Base-by-base conservation (phyloP, 2,888 invertebrate genomes). In the Aspidiotus destructor region DNA sequence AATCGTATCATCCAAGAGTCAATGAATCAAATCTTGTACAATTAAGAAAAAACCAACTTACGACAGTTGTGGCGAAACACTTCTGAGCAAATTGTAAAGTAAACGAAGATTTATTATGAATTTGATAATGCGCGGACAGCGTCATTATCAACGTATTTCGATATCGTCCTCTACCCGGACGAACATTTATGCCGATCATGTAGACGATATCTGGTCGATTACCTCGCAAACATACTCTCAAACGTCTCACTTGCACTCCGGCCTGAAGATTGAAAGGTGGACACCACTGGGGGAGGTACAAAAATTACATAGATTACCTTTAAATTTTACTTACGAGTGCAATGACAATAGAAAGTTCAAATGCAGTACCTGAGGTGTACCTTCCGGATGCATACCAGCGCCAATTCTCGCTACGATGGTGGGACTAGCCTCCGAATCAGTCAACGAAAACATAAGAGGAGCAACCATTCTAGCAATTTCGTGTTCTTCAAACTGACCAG, bases 401-500 rank as follows among this genome's bases (percentile, higher is more conserved):
- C 96, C 96, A 11, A 96, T 84, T 41, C 96, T 81, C 71, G 86
- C 85, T 55, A 85, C 81, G 11, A 91, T 79, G 6, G 88, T 86
- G 64, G 90, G 86, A 68, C 86, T 86, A 41, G 87, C 89, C 76
- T 94, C 95, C 52, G 87, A 86, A 78, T 96, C 95, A 5, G 91
- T 86, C 78, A 94, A 94, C 65, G 93, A 91, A 80, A 98, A 98
- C 74, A 97, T 84, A 68, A 98, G 81, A 8, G 98, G 98, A 63
- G 89, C 86, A 67, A 94, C 87, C 83, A 92, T 90, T 73, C 96
- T 83, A 11, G 95, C 97, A 74, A 87, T 83, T 80, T 99, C 98
- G 77, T 98, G 93, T 77, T 98, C 98, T 70, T 87, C 87, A 77
- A 89, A 91, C 80, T 97, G 97, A 2, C 96, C 97, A 8, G 91